Base-by-base conservation (phyloP, 2,888 invertebrate genomes). In the Drepana falcataria region DNA sequence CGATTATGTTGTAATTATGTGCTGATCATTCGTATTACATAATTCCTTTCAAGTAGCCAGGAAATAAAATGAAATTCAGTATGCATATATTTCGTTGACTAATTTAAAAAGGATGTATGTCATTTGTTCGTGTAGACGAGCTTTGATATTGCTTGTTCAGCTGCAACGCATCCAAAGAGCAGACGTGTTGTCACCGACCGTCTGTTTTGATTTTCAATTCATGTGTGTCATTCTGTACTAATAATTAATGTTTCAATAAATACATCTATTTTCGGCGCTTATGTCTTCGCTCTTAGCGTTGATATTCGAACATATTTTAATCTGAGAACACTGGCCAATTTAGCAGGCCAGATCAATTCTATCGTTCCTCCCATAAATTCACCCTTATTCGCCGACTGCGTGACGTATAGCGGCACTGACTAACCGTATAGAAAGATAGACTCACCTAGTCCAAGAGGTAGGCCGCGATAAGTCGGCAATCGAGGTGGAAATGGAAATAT, bases 401-500 rank as follows among this genome's bases (percentile, higher is more conserved):
- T 81, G 83, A 85, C 75, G 79, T 77, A 85, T 81, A 76, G 75
- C 76, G 65, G 60, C 71, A 76, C 75, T 84, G 87, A 81, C 83
- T 87, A 90, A 85, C 88, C 85, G 79, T 68, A 86, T 81, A 90
- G 87, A 90, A 90, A 90, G 88, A 90, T 91, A 89, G 88, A 87
- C 86, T 85, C 76, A 79, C 82, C 83, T 87, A 85, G 87, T 85
- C 85, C 81, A 77, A 87, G 74, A 84, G 88, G 87, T 87, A 88
- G 85, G 85, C 84, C 78, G 81, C 85, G 90, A 91, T 91, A 90
- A 90, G 87, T 89, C 82, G 76, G 70, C 84, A 89, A 89, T 85
- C 79, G 91, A 90, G 89, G 89, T 91, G 91, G 90, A 89, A 91
- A 91, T 91, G 90, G 89, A 88, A 91, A 90, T 91, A 89, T 91